Base-by-base conservation (phyloP, 1,140 invertebrate genomes). In the Psix sp. region DNA sequence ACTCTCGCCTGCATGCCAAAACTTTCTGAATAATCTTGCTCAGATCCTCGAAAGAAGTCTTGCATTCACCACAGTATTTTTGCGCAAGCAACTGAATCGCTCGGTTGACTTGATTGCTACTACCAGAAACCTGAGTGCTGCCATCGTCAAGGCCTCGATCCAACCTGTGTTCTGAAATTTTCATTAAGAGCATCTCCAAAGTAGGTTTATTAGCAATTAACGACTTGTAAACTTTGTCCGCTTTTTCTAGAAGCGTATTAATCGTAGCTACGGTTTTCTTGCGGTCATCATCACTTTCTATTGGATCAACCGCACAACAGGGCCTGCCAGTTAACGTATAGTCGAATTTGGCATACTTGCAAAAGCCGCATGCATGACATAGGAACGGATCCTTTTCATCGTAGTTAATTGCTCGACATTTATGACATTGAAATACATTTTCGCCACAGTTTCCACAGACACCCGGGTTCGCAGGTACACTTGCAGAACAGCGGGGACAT, bases 331-430 rank as follows among this genome's bases (percentile, higher is more conserved):
- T 94, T 39, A 99, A 88, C 6, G 94, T 96, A 81, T 95, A 97
- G 87, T 99, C 98, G 85, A 99, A 98, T 86, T 99, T 98, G n/a
- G 97, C 98, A 87, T 99, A 99, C 87, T 99, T 99, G 88, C 97
- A 99, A 86, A 98, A 99, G 1, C 98, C 98, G 88, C 98, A 99
- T 5, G 96, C 94, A 86, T 99, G 98, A 84, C 98, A 99, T 9
- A 99, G 86, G 90, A 99, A 99, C 1, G 98, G 98, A 89, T 99
- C 98, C 84, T 98, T 98, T 84, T 99, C 97, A 84, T 99, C 98
- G 87, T 99, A 99, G 87, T 99, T 99, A 68, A 99, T 99, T 0
- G 97, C 95, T 10, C 96, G 92, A 88, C 96, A 98, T 86, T 98
- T 98, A 85, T 98, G 95, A 83, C 97, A 99, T 79, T 99, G 98